Evolutionary conservation across 1,140 invertebrate species (phyloP), one percentile per base, ranked within the genome.

Genomic region (Lanistes nyassanus): DNA sequence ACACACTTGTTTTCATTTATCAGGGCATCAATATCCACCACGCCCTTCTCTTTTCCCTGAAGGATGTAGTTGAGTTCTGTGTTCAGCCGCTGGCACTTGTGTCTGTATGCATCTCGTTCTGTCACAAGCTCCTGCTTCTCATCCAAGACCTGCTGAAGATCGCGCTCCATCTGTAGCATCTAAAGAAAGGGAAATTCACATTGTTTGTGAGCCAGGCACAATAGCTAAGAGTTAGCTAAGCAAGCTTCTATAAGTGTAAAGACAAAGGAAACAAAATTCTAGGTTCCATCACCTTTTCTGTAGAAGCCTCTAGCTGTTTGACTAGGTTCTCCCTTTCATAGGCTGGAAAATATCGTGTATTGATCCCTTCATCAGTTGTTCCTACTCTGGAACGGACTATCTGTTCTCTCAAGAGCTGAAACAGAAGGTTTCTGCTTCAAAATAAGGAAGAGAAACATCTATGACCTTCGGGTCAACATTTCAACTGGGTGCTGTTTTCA

Each of bases 61-160:
- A 97, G 88, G 4, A 95, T 92, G 80, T 92, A 93, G 79, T 94
- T 94, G 19, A 97, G 90, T 85, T 95, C 94, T 81, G 94, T 92
- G 88, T 96, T 96, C 5, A 96, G 91, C 51, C 94, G 90, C 84
- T 95, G 94, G 23, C 94, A 93, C 89, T 97, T 96, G 79, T 92
- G 94, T 85, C 94, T 94, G 81, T 95, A 95, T n/a, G 93, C 94
- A 89, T 96, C 94, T 76, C 94, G 90, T 85, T 96, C 94, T 21
- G 92, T 93, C 31, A 94, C 92, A 29, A 95, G 85, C 81, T 96
- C 95, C 83, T 96, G 94, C 87, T 96, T 96, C 85, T 96, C 95
- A 90, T 96, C 95, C 51, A 96, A 87, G 31, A 95, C 92, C 60
- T 88, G 85, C 80, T 94, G 92, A 29, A 96, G 90, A 89, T 97